Percentiles rank a stretch among this genome's conserved stretches.
phyloP scores from a whole-genome alignment of 92 coral and sea anemone genomes.

The Paragorgia papillata region DNA sequence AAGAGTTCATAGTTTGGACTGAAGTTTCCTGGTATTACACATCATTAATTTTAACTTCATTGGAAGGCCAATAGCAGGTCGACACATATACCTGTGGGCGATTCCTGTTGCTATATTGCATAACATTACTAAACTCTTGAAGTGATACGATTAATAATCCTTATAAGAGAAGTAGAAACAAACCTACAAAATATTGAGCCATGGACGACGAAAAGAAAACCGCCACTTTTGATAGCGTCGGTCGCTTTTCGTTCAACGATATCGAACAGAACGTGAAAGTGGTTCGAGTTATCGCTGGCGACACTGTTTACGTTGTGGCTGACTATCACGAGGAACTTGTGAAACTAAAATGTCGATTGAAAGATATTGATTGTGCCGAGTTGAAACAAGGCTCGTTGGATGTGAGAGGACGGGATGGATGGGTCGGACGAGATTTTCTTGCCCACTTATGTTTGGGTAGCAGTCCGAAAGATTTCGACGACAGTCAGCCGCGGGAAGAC shows the following conservation, averaged over 20 bases:
- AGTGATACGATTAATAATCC: too few relatives aligned
- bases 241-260: not conserved
- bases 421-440: not conserved
- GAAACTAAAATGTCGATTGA: conserved; percentile 1
- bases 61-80: too few relatives aligned
- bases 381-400: not conserved
- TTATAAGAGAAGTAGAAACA: too few relatives aligned
- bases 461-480: not conserved
- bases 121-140: too few relatives aligned
- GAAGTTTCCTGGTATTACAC: too few relatives aligned
- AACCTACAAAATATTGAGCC: too few relatives aligned
- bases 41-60: too few relatives aligned
- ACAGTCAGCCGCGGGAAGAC: too few relatives aligned
- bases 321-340: not conserved
- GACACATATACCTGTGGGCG: too few relatives aligned
- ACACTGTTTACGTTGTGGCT: conserved; percentile 1
- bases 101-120: too few relatives aligned
- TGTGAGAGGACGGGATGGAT: not conserved
- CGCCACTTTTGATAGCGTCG: not conserved
- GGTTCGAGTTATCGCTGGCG: not conserved
- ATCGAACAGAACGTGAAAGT: not conserved
- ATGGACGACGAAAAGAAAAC: too few relatives aligned
- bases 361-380: not conserved
- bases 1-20: too few relatives aligned
- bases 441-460: not conserved